Evolutionary conservation across 2,797 vertebrate species (phyloP).

Genomic region (Psittacula echo): DNA sequence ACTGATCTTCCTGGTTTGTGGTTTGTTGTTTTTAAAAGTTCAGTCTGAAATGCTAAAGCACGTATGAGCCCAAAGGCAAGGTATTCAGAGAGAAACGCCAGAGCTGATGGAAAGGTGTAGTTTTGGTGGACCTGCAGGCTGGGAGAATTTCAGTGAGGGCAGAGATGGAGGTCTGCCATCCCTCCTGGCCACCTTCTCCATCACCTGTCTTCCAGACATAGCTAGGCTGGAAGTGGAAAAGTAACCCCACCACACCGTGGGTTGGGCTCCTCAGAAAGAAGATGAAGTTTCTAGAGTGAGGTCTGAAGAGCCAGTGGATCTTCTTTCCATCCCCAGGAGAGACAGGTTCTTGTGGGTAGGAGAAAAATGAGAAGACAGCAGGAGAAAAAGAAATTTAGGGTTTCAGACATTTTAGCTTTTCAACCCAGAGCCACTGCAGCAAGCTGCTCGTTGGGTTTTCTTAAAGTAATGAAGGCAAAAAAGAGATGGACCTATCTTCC

Average conservation of each 20-base stretch:
- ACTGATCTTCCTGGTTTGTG: neutral
- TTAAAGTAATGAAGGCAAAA: neutral
- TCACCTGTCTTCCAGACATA: neutral
- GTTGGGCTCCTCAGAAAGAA: neutral
- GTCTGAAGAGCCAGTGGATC: neutral
- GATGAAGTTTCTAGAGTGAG: neutral
- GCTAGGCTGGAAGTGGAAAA: neutral
- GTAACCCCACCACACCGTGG: neutral
- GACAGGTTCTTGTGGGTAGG: neutral
- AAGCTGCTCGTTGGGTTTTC: neutral
- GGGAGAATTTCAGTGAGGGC: neutral
- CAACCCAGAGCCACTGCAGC: neutral
- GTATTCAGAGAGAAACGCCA: neutral
- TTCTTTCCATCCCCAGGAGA: neutral
- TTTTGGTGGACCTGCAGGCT: neutral
- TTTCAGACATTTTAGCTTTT: neutral
- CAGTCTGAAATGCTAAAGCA: neutral
- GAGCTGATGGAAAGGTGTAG: neutral
- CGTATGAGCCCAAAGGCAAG: neutral
- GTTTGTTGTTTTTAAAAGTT: neutral
- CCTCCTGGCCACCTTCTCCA: neutral
- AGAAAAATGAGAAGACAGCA: neutral
- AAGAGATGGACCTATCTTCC: neutral
- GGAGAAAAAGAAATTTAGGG: neutral
- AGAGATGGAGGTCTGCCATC: neutral